Evolutionary conservation across 2,888 invertebrate species (phyloP).

Genomic region (Nephrotoma appendiculata): DNA sequence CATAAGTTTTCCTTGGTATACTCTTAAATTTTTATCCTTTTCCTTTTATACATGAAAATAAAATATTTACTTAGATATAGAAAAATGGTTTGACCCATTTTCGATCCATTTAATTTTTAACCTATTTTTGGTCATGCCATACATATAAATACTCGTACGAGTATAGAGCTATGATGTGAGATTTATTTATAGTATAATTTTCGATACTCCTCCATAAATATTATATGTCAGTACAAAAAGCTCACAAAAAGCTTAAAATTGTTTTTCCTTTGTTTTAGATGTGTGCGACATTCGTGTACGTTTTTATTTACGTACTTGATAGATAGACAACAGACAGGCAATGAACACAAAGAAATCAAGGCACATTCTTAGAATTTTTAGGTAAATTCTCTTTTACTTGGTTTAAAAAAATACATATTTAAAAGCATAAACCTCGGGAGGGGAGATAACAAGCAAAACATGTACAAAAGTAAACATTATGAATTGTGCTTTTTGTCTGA

Average conservation of each 20-base stretch:
- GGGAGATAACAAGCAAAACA: background rate
- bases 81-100: background rate
- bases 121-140: background rate
- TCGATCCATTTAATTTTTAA: background rate
- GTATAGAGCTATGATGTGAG: background rate
- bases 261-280: background rate
- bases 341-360: background rate
- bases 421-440: background rate
- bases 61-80: background rate
- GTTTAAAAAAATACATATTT: background rate
- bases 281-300: background rate
- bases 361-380: background rate
- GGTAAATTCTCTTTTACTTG: background rate
- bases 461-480: background rate
- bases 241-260: background rate
- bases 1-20: background rate
- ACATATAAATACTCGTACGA: background rate
- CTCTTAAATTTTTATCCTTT: background rate
- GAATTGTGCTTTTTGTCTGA: background rate
- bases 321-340: background rate
- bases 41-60: background rate
- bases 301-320: background rate
- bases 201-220: background rate
- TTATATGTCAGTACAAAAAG: background rate
- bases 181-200: background rate